A percentile compares a stretch with the other conserved stretches of the same genome.
These are phyloP conservation scores for Chitala chitala DNA, from an alignment of 2,113 vertebrate genomes.

Conservation along the genomic window DNA sequence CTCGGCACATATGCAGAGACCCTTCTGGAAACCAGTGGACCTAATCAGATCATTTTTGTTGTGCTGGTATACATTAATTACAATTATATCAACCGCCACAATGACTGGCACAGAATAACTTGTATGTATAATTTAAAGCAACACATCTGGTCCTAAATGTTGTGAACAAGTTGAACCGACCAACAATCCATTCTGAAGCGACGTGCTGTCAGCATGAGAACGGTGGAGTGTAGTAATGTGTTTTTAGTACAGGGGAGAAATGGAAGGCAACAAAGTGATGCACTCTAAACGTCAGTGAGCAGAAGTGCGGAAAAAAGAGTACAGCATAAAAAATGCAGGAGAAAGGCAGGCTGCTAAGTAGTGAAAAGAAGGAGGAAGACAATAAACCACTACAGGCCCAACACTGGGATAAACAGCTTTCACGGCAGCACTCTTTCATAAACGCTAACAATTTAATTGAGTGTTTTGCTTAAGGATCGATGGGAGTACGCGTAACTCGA, in stretches of 20 bases:
- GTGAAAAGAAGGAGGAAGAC: constrained; percentile 33
- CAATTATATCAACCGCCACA: no score
- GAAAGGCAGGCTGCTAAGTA: constrained; percentile 26
- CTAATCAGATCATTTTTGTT: not conserved
- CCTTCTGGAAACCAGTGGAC: not conserved
- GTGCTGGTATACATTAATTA: not conserved
- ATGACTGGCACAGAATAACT: no score
- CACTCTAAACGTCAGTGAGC: constrained; percentile 18
- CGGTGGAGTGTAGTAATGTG: not conserved
- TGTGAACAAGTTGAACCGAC: no score
- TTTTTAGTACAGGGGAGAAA: not conserved
- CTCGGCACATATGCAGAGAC: no score
- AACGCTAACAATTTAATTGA: not conserved
- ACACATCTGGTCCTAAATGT: no score
- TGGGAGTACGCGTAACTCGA: not conserved
- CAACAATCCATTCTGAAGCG: no score
- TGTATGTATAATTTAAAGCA: no score
- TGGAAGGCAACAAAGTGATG: constrained; percentile 5
- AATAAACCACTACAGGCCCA: not conserved
- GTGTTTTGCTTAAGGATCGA: not conserved
- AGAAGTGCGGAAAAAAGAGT: constrained; percentile 32
- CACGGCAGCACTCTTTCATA: not conserved
- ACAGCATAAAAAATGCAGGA: constrained; percentile 59
- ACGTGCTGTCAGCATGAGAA: no score
- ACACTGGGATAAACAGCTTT: not conserved